Base-by-base conservation (phyloP, 2,113 vertebrate species). In the Syrmaticus mikado region DNA sequence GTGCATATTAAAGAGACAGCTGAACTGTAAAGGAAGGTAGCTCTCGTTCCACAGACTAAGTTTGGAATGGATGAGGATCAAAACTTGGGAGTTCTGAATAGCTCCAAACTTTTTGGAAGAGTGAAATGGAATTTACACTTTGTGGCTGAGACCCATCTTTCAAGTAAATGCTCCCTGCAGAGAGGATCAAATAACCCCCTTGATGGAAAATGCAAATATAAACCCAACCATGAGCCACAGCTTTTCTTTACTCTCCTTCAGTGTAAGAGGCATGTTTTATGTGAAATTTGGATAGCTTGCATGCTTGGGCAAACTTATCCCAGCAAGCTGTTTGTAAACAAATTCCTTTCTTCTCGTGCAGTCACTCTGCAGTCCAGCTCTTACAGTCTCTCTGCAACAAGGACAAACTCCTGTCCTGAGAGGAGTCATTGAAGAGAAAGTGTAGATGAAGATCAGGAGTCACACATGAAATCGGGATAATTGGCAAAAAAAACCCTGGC, bases 151-250 rank as follows among this genome's bases (percentile, higher is more conserved):
- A 82, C 66, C 36, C 78, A 89, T 84, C 82, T 95, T 92, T 95
- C 74, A 94, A 94, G 78, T 34, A 87, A 79, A 89, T 84, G 82
- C 7, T 92, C 72, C 87, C 87, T 64, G 72, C 72, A 83, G 79
- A 81, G 89, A 84, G n/a, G 87, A 89, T 96, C 82, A 96, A 94
- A 92, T 90, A 75, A 84, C 53, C 32, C 62, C 61, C 87, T 82
- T 88, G 85, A 90, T 70, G 80, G 77, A 94, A 91, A 95, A 94
- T 84, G 87, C 80, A 94, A 94, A 94, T 90, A 94, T 72, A 88
- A 91, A 91, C 65, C 57, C 68, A 82, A 68, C 40, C 52, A 41
- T 52, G 30, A 81, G 16, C 48, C 48, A 79, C 73, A 90, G 43
- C 27, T 94, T 95, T 88, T 92, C 62, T 88, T 89, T 65, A 77